A percentile compares a stretch with the other conserved stretches of the same genome.
Evolutionary conservation across 2,797 vertebrate genomes (phyloP).

Genomic region (Falco naumanni): DNA sequence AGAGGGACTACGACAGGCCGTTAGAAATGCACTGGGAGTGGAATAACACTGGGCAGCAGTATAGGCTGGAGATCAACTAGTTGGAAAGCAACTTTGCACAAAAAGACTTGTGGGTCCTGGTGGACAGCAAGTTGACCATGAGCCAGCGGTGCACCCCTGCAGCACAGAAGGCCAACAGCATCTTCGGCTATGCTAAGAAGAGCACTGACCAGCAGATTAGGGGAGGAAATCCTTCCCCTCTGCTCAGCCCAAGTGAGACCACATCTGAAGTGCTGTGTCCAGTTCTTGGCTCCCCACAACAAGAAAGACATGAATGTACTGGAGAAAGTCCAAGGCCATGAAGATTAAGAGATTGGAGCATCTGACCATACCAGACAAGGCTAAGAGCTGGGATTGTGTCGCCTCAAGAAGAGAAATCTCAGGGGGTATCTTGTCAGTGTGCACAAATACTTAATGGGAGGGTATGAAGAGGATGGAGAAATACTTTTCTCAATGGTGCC

Average conservation of each 20-base stretch:
- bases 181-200: background rate
- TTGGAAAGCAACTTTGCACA: background rate
- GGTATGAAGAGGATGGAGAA: background rate
- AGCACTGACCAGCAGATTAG: background rate
- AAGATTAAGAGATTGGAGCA: background rate
- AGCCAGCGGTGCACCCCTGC: rapidly evolving
- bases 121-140: background rate
- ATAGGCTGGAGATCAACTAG: background rate
- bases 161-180: background rate
- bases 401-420: background rate
- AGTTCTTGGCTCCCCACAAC: background rate
- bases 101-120: background rate
- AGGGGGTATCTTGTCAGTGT: background rate
- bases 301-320: background rate
- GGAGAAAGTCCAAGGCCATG: background rate
- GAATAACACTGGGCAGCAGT: background rate
- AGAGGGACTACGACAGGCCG: background rate
- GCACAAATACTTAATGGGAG: background rate
- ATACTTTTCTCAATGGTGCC: background rate
- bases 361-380: background rate
- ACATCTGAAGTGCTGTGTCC: background rate
- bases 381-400: background rate
- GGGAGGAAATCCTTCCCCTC: background rate
- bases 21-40: background rate
- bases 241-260: background rate